A percentile compares a stretch with the other conserved stretches of the same genome.
Conservation (phyloP, 2,113 vertebrate species). For the Onychorhynchus coronatus region DNA sequence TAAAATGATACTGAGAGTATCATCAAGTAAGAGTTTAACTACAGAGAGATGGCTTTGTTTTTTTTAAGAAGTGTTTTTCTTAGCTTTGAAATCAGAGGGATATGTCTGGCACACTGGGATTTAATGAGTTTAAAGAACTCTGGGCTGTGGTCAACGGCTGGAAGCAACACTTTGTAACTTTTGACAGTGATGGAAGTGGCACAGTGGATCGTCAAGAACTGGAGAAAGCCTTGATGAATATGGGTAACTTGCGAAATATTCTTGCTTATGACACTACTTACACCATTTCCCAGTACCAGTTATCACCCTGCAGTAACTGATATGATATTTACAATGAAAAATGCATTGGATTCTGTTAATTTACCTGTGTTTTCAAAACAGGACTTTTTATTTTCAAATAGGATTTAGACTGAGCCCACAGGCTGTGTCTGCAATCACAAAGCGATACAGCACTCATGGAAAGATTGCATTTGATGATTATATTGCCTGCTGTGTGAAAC, state of each 20-base stretch:
- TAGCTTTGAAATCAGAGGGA: slow-evolving; percentile 80
- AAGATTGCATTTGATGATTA: slow-evolving; percentile 93
- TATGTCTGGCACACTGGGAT: slow-evolving; percentile 87
- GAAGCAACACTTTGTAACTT: slow-evolving; percentile 84
- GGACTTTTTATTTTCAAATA: slow-evolving; percentile 10
- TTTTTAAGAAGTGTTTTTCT: slow-evolving; percentile 51
- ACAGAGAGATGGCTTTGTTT: background rate
- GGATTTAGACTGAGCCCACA: slow-evolving; percentile 87
- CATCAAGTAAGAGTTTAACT: background rate
- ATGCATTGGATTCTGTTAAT: background rate
- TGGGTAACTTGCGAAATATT: slow-evolving; percentile 78
- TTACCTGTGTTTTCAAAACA: background rate
- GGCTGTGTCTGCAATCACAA: slow-evolving; percentile 82
- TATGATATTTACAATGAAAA: background rate
- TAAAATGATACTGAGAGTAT: background rate
- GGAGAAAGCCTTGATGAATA: slow-evolving; percentile 81
- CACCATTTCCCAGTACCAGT: background rate
- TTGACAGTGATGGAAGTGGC: slow-evolving; percentile 88
- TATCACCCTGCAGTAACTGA: background rate
- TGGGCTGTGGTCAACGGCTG: slow-evolving; percentile 86
- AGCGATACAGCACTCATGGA: slow-evolving; percentile 81
- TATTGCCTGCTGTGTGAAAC: slow-evolving; percentile 87
- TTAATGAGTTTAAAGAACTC: slow-evolving; percentile 92
- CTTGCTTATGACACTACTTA: background rate
- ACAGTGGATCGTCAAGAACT: slow-evolving; percentile 87